phyloP scores from a whole-genome alignment of 2,113 vertebrate species.

The Otis tarda region DNA sequence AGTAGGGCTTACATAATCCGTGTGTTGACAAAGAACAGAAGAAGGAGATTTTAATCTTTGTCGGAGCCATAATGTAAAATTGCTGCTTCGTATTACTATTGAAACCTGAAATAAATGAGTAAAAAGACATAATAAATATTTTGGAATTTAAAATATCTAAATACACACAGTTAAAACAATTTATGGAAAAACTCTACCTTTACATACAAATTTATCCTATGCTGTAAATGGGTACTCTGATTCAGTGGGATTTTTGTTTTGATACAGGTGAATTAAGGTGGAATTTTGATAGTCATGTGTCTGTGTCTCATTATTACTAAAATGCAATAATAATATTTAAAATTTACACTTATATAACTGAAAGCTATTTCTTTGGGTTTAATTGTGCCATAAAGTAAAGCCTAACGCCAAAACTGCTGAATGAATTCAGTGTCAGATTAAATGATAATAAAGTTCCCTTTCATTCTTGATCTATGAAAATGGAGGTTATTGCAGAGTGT shows the following conservation, averaged over 20 bases:
- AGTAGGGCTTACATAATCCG: neutral
- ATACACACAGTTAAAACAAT: neutral
- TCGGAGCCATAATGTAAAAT: neutral
- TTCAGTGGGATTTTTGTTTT: neutral
- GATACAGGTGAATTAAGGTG: neutral
- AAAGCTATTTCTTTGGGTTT: neutral
- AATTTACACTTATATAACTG: neutral
- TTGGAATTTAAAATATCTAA: neutral
- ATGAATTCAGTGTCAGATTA: neutral
- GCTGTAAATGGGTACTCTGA: neutral
- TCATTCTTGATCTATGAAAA: neutral
- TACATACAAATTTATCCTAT: neutral
- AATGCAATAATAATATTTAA: neutral
- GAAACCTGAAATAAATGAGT: neutral
- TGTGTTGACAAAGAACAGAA: neutral
- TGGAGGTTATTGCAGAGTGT: neutral
- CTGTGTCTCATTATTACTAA: neutral
- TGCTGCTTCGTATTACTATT: neutral
- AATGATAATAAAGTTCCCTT: neutral
- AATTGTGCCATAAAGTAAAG: neutral
- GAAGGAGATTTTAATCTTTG: neutral
- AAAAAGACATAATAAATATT: neutral
- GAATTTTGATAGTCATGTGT: neutral
- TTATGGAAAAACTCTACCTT: neutral
- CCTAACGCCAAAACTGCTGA: neutral